Conservation (phyloP, 1,140 invertebrate species). For the Chlorops oryzae region DNA sequence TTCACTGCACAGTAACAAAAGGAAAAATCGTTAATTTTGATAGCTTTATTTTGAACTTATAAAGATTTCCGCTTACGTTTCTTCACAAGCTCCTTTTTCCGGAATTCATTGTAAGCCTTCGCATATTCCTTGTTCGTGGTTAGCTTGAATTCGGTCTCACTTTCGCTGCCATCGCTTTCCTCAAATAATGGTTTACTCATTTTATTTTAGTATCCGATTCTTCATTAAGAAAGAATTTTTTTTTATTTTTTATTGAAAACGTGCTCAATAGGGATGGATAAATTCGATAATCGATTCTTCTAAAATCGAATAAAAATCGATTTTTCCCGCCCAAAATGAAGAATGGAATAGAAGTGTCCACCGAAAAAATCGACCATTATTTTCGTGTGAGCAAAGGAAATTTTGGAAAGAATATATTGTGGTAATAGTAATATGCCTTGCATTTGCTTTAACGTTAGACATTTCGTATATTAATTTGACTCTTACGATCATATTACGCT, state of each 20-base stretch:
- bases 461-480: too few relatives aligned
- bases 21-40: conserved; percentile 16
- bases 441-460: too few relatives aligned
- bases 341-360: too few relatives aligned
- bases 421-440: too few relatives aligned
- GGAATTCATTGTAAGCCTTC: conserved; percentile 71
- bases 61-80: conserved; percentile 60
- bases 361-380: too few relatives aligned
- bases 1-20: conserved; percentile 54
- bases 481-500: too few relatives aligned
- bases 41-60: conserved; percentile 9
- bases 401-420: too few relatives aligned
- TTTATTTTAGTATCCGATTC: neutral
- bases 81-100: conserved; percentile 77
- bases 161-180: conserved; percentile 34
- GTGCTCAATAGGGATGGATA: too few relatives aligned
- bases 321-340: too few relatives aligned
- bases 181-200: conserved; percentile 41
- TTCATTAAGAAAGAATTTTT: neutral
- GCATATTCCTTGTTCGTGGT: conserved; percentile 75
- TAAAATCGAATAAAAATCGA: too few relatives aligned
- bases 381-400: too few relatives aligned
- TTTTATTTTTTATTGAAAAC: neutral
- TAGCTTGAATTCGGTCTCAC: conserved; percentile 53
- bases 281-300: too few relatives aligned